Evolutionary conservation across 2,888 invertebrate genomes (phyloP), one percentile per base, ranked within the genome.

Genomic region (Nemoura dubitans): DNA sequence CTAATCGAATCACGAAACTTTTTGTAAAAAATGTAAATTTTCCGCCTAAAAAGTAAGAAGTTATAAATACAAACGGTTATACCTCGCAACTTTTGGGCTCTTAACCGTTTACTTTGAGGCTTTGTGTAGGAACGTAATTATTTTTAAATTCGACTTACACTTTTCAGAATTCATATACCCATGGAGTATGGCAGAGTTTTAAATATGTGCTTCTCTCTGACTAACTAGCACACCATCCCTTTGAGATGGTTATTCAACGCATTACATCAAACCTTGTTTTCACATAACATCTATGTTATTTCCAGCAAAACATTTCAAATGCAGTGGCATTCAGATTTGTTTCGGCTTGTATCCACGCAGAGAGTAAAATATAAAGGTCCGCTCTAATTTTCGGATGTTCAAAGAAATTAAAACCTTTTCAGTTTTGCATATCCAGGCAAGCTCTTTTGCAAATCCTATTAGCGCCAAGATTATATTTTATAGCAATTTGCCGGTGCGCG

Each of bases 321-420:
- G 59, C 59, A 16, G 59, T 21, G 21, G 59, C 59, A 59, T 14
- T n/a, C 6, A 59, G 59, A 59, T 59, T 59, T 59, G 21, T 59
- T 59, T 59, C 59, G 21, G 14, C 14, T 59, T 59, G 14, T 21
- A 16, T 21, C 59, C 16, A 21, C 59, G 59, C 59, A 59, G 59
- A 59, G 21, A 59, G 59, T 59, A 21, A 59, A 21, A 59, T 59
- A 59, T 7, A 59, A 59, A 59, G 59, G 21, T 59, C 59, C 21
- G 21, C 59, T 7, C 59, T 59, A 59, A 59, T 59, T 59, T 3
- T 59, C 59, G 59, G 59, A 59, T 59, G 59, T 21, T 59, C 59
- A 59, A 59, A 59, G 59, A 59, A 59, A 59, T 59, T 59, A 59
- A 59, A 59, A 59, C 6, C 59, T 59, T 59, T 59, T 59, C 59